A percentile compares a stretch with the other conserved stretches of the same genome.
These are phyloP conservation scores for Rallus limicola DNA, from an alignment of 2,113 vertebrate species.

Conservation along the genomic window DNA sequence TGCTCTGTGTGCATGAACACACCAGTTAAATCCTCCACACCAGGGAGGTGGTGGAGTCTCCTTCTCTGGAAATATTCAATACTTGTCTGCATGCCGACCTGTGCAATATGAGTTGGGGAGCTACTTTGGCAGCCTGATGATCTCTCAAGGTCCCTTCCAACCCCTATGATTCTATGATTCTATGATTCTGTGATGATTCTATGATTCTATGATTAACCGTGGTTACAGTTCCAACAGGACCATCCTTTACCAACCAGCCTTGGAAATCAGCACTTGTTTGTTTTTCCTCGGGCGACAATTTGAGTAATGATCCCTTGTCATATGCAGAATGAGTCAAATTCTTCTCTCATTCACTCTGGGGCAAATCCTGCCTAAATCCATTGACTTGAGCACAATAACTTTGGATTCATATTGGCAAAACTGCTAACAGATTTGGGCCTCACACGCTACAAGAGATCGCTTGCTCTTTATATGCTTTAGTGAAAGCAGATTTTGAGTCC, in stretches of 20 bases:
- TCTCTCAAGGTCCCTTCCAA: no score
- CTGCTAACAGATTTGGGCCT: background rate
- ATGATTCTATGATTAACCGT: background rate
- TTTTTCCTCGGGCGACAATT: background rate
- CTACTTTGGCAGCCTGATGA: no score
- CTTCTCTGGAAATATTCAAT: no score
- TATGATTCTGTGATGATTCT: no score
- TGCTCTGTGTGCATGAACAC: background rate
- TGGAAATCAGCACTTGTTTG: background rate
- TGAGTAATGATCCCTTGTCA: background rate
- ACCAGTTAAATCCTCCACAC: background rate
- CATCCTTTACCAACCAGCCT: background rate
- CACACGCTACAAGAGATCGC: background rate
- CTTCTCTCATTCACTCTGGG: background rate
- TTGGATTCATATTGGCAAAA: background rate
- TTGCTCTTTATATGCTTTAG: background rate
- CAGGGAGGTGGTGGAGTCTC: no score
- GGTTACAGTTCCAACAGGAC: background rate
- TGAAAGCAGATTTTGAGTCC: slow-evolving; percentile 19
- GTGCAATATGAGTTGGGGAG: no score
- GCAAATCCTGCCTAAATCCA: slow-evolving; percentile 16
- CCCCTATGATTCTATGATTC: no score
- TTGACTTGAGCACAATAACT: slow-evolving; percentile 5
- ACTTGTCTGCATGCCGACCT: no score
- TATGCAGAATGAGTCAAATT: background rate